Percentiles rank a stretch among this genome's conserved stretches.
Conservation (phyloP, 2,888 invertebrate species). For the Agrotis ipsilon region DNA sequence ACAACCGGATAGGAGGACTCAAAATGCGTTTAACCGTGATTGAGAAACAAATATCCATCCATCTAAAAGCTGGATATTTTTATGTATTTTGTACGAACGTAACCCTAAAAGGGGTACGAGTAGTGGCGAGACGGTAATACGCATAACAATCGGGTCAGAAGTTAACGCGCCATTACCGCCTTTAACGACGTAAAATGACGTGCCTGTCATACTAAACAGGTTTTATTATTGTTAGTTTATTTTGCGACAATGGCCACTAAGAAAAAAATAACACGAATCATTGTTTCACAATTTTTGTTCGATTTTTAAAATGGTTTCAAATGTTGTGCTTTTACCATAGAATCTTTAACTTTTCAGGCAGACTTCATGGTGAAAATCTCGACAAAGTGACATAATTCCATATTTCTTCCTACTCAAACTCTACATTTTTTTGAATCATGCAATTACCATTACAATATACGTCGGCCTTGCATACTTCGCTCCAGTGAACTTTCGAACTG, state of each 20-base stretch:
- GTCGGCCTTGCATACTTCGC: no score
- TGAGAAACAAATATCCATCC: no score
- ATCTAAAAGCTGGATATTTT: neutral
- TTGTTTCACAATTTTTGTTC: slow-evolving; percentile 3
- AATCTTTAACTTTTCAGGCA: neutral
- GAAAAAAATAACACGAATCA: slow-evolving; percentile 8
- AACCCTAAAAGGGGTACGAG: slow-evolving; percentile 33
- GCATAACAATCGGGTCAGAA: slow-evolving; percentile 46
- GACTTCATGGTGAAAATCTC: neutral
- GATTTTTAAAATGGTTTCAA: slow-evolving; percentile 18
- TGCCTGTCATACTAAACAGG: slow-evolving; percentile 28
- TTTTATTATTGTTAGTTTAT: slow-evolving; percentile 44
- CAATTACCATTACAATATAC: neutral
- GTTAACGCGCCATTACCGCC: slow-evolving; percentile 54
- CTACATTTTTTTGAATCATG: no score
- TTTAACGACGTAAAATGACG: slow-evolving; percentile 43
- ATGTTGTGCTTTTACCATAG: neutral
- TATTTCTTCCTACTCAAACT: no score
- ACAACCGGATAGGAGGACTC: no score
- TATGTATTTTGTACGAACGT: slow-evolving; percentile 16
- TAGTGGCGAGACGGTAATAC: slow-evolving; percentile 48
- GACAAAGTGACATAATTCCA: no score
- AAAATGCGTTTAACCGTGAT: no score
- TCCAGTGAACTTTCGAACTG: no score
- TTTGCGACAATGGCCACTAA: slow-evolving; percentile 21